Base-by-base conservation (phyloP, 2,888 invertebrate species). In the Drosophila hamatofila region DNA sequence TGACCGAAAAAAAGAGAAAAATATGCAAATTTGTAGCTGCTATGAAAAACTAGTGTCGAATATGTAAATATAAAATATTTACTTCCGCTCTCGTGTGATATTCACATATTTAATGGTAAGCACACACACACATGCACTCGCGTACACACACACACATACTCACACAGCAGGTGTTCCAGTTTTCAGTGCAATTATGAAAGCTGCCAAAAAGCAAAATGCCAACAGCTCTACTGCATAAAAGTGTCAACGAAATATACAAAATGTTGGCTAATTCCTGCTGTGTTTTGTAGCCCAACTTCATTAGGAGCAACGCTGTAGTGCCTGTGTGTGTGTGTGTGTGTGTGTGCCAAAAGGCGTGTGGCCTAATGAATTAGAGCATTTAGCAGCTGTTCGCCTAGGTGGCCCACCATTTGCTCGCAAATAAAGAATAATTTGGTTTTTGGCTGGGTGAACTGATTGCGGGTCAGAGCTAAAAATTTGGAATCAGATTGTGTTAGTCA, bases 21-120 rank as follows among this genome's bases (percentile, higher is more conserved):
- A 85, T 88, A 85, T 85, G 88, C 78, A 85, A 88, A 84, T 84
- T 82, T 71, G 75, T 72, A 77, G 59, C 54, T 46, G 52, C 77
- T 71, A 72, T 71, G 80, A 80, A 84, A 83, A 85, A 85, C 78
- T 85, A 85, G 86, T 80, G 83, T 80, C 88, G 76, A 86, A 82
- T 83, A 86, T 88, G 86, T 75, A 86, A 88, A 86, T 84, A 83
- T 88, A 82, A 83, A 86, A 86, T 88, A 86, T 86, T 73, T 80
- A 86, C 77, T 86, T 84, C 73, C 76, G 73, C 59, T 80, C 65
- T 81, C 80, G 81, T 88, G 87, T 78, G 78, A 86, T 83, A 81
- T 86, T 80, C 86, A 72, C 84, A 83, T 88, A 81, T 88, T 82
- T 82, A 75, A 87, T 88, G 80, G 39, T 68, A 54, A n/a, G n/a